A percentile compares a stretch with the other conserved stretches of the same genome.
Evolutionary conservation across 2,113 vertebrate genomes (phyloP).

Genomic region (Ahaetulla prasina): DNA sequence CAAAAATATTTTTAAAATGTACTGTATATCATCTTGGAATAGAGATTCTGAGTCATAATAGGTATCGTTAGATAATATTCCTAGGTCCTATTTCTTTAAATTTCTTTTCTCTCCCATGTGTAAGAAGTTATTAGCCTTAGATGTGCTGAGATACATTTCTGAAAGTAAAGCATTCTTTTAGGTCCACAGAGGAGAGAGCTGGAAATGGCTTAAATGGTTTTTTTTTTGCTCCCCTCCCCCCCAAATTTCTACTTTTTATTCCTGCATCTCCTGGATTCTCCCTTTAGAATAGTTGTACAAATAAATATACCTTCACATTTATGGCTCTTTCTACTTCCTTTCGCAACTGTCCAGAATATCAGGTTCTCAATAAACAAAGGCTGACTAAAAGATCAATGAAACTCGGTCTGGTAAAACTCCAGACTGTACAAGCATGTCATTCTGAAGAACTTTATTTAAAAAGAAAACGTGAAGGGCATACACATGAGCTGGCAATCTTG

Average conservation of each 20-base stretch:
- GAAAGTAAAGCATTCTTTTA: not conserved
- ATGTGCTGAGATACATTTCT: not conserved
- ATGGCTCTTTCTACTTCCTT: slow-evolving; percentile 22
- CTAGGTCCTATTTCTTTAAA: not conserved
- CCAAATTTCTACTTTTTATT: slow-evolving; percentile 33
- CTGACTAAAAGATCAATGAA: slow-evolving; percentile 50
- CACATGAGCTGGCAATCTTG: not conserved
- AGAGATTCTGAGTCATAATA: not conserved
- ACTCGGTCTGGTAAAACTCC: slow-evolving; percentile 42
- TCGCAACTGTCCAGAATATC: slow-evolving; percentile 37
- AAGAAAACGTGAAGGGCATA: slow-evolving; percentile 8
- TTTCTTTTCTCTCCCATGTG: not conserved
- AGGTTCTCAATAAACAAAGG: slow-evolving; percentile 55
- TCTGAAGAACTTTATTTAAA: slow-evolving; percentile 16
- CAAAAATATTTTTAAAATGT: not conserved
- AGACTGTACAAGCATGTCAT: slow-evolving; percentile 4
- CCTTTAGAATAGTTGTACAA: slow-evolving; percentile 57
- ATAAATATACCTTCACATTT: slow-evolving; percentile 47
- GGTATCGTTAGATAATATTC: not conserved
- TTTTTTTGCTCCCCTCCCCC: not conserved
- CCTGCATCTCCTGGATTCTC: slow-evolving; percentile 42
- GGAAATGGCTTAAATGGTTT: slow-evolving; percentile 29
- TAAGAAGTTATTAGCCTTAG: not conserved
- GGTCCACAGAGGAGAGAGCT: slow-evolving; percentile 14
- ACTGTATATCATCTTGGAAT: not conserved